phyloP scores from a whole-genome alignment of 2,888 invertebrate species.

The Thelaira solivaga region DNA sequence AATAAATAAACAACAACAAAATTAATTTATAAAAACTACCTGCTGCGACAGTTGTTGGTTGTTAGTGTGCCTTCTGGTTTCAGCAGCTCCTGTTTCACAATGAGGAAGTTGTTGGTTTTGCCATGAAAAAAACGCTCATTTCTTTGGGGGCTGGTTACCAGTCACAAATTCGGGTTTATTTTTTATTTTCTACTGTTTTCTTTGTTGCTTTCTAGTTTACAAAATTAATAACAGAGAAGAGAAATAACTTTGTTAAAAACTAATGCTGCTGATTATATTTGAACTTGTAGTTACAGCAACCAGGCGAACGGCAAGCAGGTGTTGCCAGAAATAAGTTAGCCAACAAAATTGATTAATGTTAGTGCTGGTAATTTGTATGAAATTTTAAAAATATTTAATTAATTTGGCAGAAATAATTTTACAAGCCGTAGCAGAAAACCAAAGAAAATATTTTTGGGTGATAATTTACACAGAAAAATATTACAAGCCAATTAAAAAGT shows the following conservation, averaged over 20 bases:
- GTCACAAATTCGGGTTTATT: neutral
- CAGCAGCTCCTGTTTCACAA: constrained; percentile 22
- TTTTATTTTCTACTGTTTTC: neutral
- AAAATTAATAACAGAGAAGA: constrained; percentile 19
- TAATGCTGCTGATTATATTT: constrained; percentile 30
- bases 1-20: no score
- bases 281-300: neutral
- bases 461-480: no score
- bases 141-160: constrained; percentile 19
- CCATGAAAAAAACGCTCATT: neutral
- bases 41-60: constrained; percentile 35
- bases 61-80: no score
- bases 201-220: neutral
- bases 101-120: constrained; percentile 38
- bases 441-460: no score
- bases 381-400: no score
- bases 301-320: no score
- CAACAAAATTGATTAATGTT: no score
- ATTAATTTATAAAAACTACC: constrained; percentile 39
- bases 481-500: no score
- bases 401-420: no score
- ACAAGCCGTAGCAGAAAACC: no score
- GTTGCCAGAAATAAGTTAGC: no score
- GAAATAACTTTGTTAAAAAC: neutral
- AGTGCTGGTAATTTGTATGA: no score